A percentile compares a stretch with the other conserved stretches of the same genome.
Conservation (phyloP, 2,797 vertebrate genomes). For the Rallus crepitans region DNA sequence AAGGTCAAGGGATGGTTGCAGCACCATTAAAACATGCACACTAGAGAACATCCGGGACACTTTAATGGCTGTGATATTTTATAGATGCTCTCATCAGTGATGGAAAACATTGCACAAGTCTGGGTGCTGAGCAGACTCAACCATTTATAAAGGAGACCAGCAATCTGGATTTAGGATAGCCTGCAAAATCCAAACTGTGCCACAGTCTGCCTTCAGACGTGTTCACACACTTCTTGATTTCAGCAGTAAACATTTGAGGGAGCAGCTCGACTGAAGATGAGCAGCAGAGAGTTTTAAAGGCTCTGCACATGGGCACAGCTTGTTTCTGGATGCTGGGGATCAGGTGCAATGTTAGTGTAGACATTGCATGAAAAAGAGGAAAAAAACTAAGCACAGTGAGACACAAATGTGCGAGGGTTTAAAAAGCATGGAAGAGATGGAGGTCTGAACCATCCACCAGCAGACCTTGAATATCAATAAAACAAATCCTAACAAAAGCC, state of each 20-base stretch:
- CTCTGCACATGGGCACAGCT: background rate
- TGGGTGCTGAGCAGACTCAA: background rate
- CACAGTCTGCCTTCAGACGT: background rate
- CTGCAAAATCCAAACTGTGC: background rate
- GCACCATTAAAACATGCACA: background rate
- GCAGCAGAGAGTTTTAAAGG: background rate
- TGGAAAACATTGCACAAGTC: background rate
- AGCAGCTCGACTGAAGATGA: background rate
- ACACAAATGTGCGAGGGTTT: background rate
- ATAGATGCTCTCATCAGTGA: background rate
- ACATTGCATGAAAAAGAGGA: background rate
- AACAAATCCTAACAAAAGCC: background rate
- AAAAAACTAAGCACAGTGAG: background rate
- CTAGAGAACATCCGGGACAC: background rate
- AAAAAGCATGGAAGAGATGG: background rate
- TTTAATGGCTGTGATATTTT: slow-evolving; percentile 4
- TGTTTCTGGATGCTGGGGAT: background rate
- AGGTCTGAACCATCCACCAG: background rate
- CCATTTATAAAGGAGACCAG: background rate
- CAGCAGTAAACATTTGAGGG: background rate
- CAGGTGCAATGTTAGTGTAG: background rate
- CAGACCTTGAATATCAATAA: background rate
- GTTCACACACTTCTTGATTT: background rate
- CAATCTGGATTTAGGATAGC: background rate
- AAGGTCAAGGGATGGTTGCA: background rate